phyloP scores from a whole-genome alignment of 2,797 vertebrate genomes.

The Falco biarmicus region DNA sequence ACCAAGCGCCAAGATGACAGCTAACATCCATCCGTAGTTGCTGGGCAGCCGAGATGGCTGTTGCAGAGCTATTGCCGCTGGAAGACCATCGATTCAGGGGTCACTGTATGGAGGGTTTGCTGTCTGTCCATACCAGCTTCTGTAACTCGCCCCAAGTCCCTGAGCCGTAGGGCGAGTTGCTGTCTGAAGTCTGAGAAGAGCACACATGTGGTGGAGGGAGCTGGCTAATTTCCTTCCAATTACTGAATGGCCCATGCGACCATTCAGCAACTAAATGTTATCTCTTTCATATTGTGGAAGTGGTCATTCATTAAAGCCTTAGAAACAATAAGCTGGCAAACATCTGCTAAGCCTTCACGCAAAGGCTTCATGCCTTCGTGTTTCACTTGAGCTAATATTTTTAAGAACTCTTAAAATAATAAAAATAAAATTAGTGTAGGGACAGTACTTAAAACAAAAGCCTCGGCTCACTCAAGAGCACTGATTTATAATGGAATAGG shows the following conservation, averaged over 20 bases:
- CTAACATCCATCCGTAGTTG: slow-evolving; percentile 20
- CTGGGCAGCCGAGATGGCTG: slow-evolving; percentile 69
- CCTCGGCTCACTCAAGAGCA: background rate
- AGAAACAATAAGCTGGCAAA: background rate
- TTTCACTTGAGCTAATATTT: background rate
- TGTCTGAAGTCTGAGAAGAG: background rate
- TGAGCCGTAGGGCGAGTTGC: background rate
- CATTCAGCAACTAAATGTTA: background rate
- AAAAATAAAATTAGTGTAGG: slow-evolving; percentile 27
- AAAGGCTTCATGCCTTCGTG: background rate
- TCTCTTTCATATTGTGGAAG: background rate
- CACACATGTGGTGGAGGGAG: background rate
- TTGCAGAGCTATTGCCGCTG: slow-evolving; percentile 71
- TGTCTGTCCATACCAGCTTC: background rate
- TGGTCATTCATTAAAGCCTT: background rate
- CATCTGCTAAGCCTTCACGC: background rate
- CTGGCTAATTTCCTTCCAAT: background rate
- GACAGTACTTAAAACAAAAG: slow-evolving; percentile 30
- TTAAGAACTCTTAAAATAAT: slow-evolving; percentile 38
- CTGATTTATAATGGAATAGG: slow-evolving; percentile 1
- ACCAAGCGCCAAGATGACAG: slow-evolving; percentile 60
- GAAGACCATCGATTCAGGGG: slow-evolving; percentile 56
- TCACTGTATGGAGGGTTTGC: background rate
- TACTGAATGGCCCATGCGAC: rapidly evolving
- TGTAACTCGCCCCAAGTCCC: background rate